Evolutionary conservation across 2,113 vertebrate species (phyloP).

Genomic region (Reinhardtius hippoglossoides): DNA sequence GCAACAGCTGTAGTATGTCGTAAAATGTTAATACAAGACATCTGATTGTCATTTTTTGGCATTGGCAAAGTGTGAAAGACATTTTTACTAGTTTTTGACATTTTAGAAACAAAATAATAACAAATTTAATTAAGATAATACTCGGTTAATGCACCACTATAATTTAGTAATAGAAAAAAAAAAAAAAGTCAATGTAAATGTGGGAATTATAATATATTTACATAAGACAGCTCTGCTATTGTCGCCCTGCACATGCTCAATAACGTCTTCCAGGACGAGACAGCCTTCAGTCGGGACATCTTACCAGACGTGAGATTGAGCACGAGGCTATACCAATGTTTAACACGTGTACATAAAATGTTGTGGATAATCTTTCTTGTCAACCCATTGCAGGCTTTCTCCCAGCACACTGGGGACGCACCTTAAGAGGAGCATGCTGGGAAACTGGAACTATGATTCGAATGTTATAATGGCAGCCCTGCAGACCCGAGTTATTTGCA

Average conservation of each 20-base stretch:
- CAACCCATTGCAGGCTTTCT: conserved; percentile 85
- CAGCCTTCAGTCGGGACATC: conserved; percentile 91
- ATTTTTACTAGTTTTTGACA: not conserved
- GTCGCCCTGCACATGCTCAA: conserved; percentile 93
- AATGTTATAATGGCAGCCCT: conserved; percentile 99
- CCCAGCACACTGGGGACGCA: conserved; percentile 97
- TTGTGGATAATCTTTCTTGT: not conserved
- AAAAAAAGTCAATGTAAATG: too few species aligned
- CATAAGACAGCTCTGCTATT: not conserved
- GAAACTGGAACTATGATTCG: conserved; percentile 98
- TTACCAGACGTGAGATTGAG: conserved; percentile 90
- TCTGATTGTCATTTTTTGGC: too few species aligned
- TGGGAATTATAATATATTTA: not conserved
- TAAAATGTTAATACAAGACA: too few species aligned
- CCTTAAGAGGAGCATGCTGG: conserved; percentile 98
- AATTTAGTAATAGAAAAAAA: too few species aligned
- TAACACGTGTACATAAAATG: not conserved
- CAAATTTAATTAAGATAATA: too few species aligned
- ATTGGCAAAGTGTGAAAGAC: not conserved
- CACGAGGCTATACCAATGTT: too few species aligned
- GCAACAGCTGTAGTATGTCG: not conserved
- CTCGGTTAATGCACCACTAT: not conserved
- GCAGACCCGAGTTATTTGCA: conserved; percentile 87
- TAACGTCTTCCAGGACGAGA: conserved; percentile 98
- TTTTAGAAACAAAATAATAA: too few species aligned